phyloP scores from a whole-genome alignment of 2,797 vertebrate genomes.

The Bradypus variegatus region DNA sequence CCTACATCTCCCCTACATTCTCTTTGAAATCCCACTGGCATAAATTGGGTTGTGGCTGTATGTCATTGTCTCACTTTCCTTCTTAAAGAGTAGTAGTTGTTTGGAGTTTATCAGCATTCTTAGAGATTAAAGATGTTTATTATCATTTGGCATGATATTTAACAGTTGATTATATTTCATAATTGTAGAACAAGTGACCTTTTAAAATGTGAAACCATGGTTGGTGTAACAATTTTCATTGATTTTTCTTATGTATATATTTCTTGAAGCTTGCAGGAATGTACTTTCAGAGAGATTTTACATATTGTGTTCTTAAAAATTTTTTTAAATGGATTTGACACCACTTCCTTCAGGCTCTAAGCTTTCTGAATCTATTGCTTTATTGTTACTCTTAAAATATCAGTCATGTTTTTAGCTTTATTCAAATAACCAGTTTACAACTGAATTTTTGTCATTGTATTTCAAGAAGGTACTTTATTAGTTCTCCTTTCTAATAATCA shows the following conservation, averaged over 20 bases:
- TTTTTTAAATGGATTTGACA: not conserved
- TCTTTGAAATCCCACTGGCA: not conserved
- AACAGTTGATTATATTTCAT: not conserved
- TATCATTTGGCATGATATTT: not conserved
- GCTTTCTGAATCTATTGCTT: not conserved
- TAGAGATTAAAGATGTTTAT: not conserved
- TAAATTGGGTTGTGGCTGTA: not conserved
- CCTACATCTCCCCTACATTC: not conserved
- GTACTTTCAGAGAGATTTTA: constrained; percentile 29
- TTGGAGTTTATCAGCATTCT: constrained; percentile 1
- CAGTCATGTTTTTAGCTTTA: not conserved
- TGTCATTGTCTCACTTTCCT: not conserved
- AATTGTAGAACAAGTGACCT: not conserved
- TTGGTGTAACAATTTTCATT: not conserved
- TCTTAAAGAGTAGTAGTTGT: not conserved
- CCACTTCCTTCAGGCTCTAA: not conserved
- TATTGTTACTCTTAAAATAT: not conserved
- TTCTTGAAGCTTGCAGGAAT: constrained; percentile 19
- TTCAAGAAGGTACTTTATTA: not conserved
- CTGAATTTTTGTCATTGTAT: not conserved
- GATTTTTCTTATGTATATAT: not conserved
- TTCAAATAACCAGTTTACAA: not conserved
- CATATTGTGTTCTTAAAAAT: not conserved
- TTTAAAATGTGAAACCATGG: constrained; percentile 17
- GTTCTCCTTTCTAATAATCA: not conserved